Evolutionary conservation across 1,140 invertebrate species (phyloP), one percentile per base, ranked within the genome.

Genomic region (Agrypnia vestita): DNA sequence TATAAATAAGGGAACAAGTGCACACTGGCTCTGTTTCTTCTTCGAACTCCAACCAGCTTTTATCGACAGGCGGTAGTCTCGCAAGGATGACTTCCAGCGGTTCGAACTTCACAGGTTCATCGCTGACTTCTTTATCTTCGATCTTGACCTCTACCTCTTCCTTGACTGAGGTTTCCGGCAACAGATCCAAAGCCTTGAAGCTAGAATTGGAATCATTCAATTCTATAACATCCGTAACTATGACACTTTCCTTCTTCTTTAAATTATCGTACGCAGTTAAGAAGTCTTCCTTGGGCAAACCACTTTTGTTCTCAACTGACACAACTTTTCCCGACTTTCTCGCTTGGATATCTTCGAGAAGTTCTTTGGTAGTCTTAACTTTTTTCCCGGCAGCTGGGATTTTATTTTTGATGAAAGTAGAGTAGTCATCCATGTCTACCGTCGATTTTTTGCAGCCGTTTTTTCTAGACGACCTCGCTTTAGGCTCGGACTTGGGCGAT

Each of bases 311-410:
- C n/a, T 84, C 84, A 4, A 84, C 12, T 11, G 62, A 35, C 15
- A 59, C 21, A n/a, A 81, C 74, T 67, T 79, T 81, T 83, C 82
- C 80, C 73, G 84, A 55, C 81, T 85, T 80, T 85, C 86, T 46
- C 85, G 86, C 61, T 84, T 89, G 88, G 75, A 90, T 88, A 85
- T 90, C 86, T 76, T 88, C 87, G 13, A 89, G 82, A n/a, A 90
- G 84, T 78, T 90, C 89, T 82, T 88, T 83, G 67, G 82, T 83
- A 3, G 82, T 83, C 71, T 83, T 83, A 47, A 83, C 80, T 72
- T 83, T 83, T 55, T 78, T 81, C n/a, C 82, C 82, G n/a, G 62
- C 73, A 0, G 82, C 61, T 0, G 82, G 80, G 17, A 83, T 79
- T 55, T 81, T 83, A 64, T 76, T 81, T 13, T 79, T 81, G 62